Evolutionary conservation across 2,888 invertebrate genomes (phyloP).

Genomic region (Leucania comma): DNA sequence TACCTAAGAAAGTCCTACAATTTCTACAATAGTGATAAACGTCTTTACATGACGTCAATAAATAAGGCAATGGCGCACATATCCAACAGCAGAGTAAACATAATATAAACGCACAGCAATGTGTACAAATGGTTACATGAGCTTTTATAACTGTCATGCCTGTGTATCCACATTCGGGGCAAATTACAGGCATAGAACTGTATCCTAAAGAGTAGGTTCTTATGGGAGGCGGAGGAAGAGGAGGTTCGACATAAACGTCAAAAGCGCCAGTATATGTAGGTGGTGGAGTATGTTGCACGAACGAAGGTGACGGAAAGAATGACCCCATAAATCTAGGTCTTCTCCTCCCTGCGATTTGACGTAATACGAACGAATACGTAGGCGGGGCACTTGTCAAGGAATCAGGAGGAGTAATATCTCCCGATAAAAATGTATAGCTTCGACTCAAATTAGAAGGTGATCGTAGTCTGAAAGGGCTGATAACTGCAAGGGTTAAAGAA

Average conservation of each 20-base stretch:
- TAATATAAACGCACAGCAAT: slow-evolving; percentile 81
- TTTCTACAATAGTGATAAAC: slow-evolving; percentile 87
- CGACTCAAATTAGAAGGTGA: slow-evolving; percentile 38
- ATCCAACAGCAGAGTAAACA: slow-evolving; percentile 87
- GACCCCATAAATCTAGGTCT: slow-evolving; percentile 85
- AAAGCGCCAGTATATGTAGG: slow-evolving; percentile 86
- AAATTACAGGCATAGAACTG: slow-evolving; percentile 79
- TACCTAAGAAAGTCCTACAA: slow-evolving; percentile 83
- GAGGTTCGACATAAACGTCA: slow-evolving; percentile 83
- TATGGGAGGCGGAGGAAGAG: slow-evolving; percentile 74
- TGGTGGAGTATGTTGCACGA: slow-evolving; percentile 84
- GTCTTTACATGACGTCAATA: slow-evolving; percentile 86
- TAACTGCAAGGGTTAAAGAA: slow-evolving; percentile 69
- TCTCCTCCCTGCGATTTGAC: slow-evolving; percentile 80
- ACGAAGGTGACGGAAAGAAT: slow-evolving; percentile 86
- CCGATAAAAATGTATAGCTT: slow-evolving; percentile 54
- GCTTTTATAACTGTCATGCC: slow-evolving; percentile 80
- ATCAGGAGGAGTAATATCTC: slow-evolving; percentile 80
- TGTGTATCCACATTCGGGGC: slow-evolving; percentile 83
- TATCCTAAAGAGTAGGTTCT: slow-evolving; percentile 82
- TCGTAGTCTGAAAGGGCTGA: slow-evolving; percentile 62
- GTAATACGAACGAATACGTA: slow-evolving; percentile 85
- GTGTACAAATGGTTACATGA: slow-evolving; percentile 84
- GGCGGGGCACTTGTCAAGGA: slow-evolving; percentile 85
- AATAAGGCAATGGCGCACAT: slow-evolving; percentile 85